Conservation (phyloP, 2,113 vertebrate species). For the Labeo catla region DNA sequence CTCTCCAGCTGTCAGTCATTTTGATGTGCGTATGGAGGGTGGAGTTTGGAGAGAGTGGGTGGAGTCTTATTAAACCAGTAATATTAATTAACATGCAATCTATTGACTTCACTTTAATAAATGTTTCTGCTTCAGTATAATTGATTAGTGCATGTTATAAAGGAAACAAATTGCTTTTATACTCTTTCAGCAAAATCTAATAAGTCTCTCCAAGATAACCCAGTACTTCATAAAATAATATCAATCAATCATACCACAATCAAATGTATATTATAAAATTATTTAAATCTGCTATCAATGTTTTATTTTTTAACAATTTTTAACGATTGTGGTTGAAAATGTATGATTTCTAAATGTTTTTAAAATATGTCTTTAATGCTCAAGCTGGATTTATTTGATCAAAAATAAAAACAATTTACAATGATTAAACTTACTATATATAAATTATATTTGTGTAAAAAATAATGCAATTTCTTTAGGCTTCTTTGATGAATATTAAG, state of each 20-base stretch:
- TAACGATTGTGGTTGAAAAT: background rate
- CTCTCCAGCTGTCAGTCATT: background rate
- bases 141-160: background rate
- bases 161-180: background rate
- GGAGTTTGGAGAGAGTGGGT: background rate
- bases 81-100: background rate
- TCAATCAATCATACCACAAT: background rate
- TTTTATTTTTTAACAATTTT: background rate
- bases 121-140: background rate
- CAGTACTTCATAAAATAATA: background rate
- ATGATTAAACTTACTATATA: too few relatives aligned
- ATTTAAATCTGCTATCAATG: background rate
- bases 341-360: too few relatives aligned
- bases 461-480: too few relatives aligned
- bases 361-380: background rate
- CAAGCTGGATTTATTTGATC: too few relatives aligned
- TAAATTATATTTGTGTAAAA: too few relatives aligned
- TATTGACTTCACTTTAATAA: background rate
- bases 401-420: too few relatives aligned
- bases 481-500: too few relatives aligned
- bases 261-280: background rate
- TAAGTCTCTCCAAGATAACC: background rate
- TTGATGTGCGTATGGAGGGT: background rate
- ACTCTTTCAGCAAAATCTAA: background rate
- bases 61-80: background rate